Evolutionary conservation across 2,888 invertebrate species (phyloP).

Genomic region (Entomobrya multifasciata): DNA sequence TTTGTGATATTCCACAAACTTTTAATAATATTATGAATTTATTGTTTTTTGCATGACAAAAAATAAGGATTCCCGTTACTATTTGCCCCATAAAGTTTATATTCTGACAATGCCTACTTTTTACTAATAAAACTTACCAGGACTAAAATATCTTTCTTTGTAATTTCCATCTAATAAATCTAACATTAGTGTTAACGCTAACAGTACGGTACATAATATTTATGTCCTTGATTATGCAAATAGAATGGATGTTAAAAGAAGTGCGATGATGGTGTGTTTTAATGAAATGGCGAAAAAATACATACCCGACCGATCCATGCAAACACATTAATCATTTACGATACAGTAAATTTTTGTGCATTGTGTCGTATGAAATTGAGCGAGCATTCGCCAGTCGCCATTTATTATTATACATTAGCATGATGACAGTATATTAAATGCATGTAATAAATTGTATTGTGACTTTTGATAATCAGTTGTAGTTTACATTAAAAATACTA

Average conservation of each 20-base stretch:
- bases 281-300: conserved; percentile 14
- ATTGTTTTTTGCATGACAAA: not conserved
- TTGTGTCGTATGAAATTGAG: conserved; percentile 54
- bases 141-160: conserved; percentile 14
- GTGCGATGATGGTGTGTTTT: not conserved
- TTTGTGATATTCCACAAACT: not conserved
- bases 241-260: no score
- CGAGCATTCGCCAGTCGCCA: conserved; percentile 54
- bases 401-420: not conserved
- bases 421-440: not conserved
- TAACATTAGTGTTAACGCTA: not conserved
- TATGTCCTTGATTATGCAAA: no score
- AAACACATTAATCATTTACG: conserved; percentile 28
- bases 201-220: no score
- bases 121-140: not conserved
- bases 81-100: conserved; percentile 9
- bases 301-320: not conserved
- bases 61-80: not conserved
- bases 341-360: conserved; percentile 37
- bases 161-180: not conserved
- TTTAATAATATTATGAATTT: not conserved
- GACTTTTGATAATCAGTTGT: not conserved
- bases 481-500: not conserved
- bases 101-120: not conserved
- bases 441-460: conserved; percentile 17